Evolutionary conservation across 2,888 invertebrate species (phyloP).

Genomic region (Thymelicus sylvestris): DNA sequence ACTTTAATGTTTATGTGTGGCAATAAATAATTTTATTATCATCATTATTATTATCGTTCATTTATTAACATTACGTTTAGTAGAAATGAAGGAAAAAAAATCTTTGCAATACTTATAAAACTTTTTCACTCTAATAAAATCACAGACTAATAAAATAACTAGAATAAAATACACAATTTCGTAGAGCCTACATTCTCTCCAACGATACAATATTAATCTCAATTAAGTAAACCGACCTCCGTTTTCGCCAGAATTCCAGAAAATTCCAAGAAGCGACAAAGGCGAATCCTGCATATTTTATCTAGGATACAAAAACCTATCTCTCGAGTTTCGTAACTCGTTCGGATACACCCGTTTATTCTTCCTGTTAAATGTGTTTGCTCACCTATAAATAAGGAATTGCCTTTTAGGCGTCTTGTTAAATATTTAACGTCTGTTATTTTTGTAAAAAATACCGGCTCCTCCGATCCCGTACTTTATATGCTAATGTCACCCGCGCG

Average conservation of each 20-base stretch:
- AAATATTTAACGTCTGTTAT: constrained; percentile 49
- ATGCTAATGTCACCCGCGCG: constrained; percentile 42
- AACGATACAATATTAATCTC: constrained; percentile 17
- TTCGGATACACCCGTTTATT: constrained; percentile 20
- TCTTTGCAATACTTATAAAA: too few species aligned
- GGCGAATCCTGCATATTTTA: constrained; percentile 32
- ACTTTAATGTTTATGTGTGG: too few species aligned
- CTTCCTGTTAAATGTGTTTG: constrained; percentile 29
- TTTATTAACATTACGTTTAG: too few species aligned
- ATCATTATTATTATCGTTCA: too few species aligned
- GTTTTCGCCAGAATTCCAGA: constrained; percentile 16
- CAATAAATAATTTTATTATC: too few species aligned
- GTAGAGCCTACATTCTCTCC: background rate
- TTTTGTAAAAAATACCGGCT: constrained; percentile 43
- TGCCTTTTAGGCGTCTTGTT: constrained; percentile 43
- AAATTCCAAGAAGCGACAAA: constrained; percentile 16
- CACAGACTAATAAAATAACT: too few species aligned
- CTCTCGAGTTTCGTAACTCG: constrained; percentile 25
- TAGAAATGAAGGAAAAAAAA: too few species aligned
- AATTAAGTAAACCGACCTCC: constrained; percentile 16
- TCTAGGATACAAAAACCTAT: constrained; percentile 27
- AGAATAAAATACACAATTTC: background rate
- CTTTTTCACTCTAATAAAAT: background rate
- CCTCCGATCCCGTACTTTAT: constrained; percentile 45
- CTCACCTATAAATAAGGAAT: constrained; percentile 45